Evolutionary conservation across 2,888 invertebrate genomes (phyloP).

Genomic region (Epirrhoe tristata): DNA sequence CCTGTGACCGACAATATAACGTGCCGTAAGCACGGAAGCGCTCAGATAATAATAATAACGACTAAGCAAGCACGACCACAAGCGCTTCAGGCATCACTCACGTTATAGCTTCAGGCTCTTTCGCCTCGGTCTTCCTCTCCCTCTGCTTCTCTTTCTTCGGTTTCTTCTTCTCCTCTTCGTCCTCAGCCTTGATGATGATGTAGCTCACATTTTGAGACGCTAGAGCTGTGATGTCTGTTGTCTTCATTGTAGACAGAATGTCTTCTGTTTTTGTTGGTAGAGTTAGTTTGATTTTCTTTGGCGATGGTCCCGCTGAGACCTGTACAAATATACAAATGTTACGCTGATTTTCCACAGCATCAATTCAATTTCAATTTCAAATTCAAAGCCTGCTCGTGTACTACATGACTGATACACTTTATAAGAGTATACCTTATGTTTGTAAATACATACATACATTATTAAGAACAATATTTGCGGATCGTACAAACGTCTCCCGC

Average conservation of each 20-base stretch:
- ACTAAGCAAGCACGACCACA: background rate
- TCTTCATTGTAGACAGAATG: slow-evolving; percentile 57
- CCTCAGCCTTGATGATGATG: slow-evolving; percentile 69
- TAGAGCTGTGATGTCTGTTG: slow-evolving; percentile 57
- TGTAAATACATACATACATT: too few relatives aligned
- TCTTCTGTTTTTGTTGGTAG: slow-evolving; percentile 40
- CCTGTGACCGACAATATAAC: too few relatives aligned
- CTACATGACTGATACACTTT: too few relatives aligned
- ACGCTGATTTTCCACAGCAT: background rate
- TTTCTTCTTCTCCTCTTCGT: slow-evolving; percentile 38
- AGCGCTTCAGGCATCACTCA: slow-evolving; percentile 45
- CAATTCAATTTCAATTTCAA: too few relatives aligned
- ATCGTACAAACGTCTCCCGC: too few relatives aligned
- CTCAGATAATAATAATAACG: too few relatives aligned
- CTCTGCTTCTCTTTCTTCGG: slow-evolving; percentile 37
- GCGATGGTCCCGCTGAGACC: background rate
- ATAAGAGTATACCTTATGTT: too few relatives aligned
- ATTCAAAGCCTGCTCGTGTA: too few relatives aligned
- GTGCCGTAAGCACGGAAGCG: too few relatives aligned
- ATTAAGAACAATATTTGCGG: too few relatives aligned
- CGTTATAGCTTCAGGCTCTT: slow-evolving; percentile 58
- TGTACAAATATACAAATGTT: background rate
- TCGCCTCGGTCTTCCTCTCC: slow-evolving; percentile 42
- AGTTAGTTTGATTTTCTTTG: slow-evolving; percentile 13
- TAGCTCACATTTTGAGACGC: slow-evolving; percentile 73